phyloP scores from a whole-genome alignment of 2,888 invertebrate species.

The Nesidiocoris tenuis region DNA sequence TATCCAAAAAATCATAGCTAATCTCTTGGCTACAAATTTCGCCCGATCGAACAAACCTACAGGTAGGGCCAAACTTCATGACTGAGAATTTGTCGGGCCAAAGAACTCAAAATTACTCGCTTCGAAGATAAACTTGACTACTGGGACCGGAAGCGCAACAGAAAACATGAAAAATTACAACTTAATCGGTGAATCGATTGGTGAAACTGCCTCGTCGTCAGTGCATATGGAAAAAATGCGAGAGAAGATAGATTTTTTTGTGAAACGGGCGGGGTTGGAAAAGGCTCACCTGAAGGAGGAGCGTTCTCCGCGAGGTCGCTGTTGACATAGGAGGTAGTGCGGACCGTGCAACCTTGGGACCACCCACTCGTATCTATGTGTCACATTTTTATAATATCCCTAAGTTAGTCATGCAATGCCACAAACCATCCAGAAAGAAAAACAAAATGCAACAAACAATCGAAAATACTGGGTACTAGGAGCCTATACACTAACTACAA shows the following conservation, averaged over 20 bases:
- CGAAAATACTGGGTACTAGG: not conserved
- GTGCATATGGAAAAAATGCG: not conserved
- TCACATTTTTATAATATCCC: conserved; percentile 33
- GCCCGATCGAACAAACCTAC: too few species aligned
- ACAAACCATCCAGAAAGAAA: conserved; percentile 35
- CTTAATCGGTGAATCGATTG: not conserved
- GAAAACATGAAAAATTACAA: too few species aligned
- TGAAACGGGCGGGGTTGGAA: not conserved
- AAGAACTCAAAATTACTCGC: too few species aligned
- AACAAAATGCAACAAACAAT: conserved; percentile 24
- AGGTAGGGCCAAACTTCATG: too few species aligned
- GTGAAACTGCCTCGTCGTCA: not conserved
- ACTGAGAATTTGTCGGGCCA: too few species aligned
- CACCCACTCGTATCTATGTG: conserved; percentile 46
- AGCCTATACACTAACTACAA: not conserved
- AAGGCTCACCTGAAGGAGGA: conserved; percentile 77
- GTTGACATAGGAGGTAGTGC: conserved; percentile 41
- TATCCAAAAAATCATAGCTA: too few species aligned
- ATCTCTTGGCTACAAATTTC: too few species aligned
- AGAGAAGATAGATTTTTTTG: not conserved
- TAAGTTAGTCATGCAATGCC: conserved; percentile 44
- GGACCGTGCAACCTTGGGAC: conserved; percentile 44
- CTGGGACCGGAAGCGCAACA: too few species aligned
- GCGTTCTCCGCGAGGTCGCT: conserved; percentile 63
- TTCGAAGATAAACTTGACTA: too few species aligned